Percentiles rank a stretch among this genome's conserved stretches.
phyloP scores from a whole-genome alignment of 1,140 invertebrate species.

The Euschistus heros region DNA sequence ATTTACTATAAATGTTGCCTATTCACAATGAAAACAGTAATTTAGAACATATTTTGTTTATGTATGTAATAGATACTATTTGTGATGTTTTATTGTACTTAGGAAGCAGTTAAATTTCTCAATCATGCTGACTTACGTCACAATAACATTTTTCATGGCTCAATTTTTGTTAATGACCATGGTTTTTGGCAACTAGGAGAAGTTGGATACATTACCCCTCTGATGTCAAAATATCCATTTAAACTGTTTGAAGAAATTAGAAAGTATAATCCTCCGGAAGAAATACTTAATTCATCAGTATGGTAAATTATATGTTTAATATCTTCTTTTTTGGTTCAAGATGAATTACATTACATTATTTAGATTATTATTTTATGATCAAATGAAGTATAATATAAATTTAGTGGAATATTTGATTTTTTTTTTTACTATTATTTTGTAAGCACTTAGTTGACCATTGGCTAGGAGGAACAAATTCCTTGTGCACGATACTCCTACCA shows the following conservation, averaged over 20 bases:
- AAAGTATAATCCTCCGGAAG: not conserved
- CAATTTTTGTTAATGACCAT: not conserved
- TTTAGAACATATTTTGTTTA: too few species aligned
- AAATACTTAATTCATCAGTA: not conserved
- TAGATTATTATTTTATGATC: too few species aligned
- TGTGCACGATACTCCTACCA: too few species aligned
- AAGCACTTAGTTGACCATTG: too few species aligned
- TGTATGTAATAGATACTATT: too few species aligned
- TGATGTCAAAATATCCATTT: not conserved
- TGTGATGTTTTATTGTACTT: not conserved
- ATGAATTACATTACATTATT: too few species aligned
- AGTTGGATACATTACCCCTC: not conserved
- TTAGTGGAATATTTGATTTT: too few species aligned
- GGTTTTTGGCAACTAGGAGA: constrained; percentile 4
- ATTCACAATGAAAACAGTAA: too few species aligned
- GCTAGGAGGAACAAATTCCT: too few species aligned
- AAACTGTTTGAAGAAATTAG: not conserved
- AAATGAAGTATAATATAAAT: too few species aligned
- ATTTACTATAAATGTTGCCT: too few species aligned
- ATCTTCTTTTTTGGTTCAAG: not conserved
- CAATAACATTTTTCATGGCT: constrained; percentile 6
- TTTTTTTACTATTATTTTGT: too few species aligned
- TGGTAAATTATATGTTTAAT: not conserved
- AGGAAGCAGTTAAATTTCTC: not conserved
- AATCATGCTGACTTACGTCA: not conserved